Conservation (phyloP, 2,113 vertebrate species). For the Chloroceryle aenea region DNA sequence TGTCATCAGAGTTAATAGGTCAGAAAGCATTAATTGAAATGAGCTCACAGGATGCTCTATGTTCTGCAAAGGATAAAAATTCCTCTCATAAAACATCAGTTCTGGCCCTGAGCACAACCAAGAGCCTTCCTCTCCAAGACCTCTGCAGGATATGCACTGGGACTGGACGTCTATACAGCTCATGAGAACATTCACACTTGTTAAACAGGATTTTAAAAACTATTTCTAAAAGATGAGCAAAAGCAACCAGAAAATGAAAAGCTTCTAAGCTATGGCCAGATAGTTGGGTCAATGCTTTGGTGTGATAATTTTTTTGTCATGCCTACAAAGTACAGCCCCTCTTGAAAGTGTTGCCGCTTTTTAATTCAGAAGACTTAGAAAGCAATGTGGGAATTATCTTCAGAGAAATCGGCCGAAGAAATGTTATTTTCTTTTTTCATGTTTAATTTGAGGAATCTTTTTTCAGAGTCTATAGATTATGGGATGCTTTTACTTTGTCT, state of each 20-base stretch:
- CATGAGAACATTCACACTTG: accelerated
- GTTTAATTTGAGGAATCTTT: background rate
- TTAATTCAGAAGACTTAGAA: background rate
- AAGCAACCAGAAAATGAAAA: background rate
- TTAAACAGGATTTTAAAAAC: background rate
- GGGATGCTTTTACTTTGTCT: background rate
- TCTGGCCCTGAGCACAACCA: background rate
- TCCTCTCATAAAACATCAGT: background rate
- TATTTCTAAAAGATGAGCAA: background rate
- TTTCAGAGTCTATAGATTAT: background rate
- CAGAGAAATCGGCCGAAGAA: background rate
- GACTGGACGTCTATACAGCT: background rate
- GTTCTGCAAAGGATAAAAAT: background rate
- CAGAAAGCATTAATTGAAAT: background rate
- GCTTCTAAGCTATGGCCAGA: background rate
- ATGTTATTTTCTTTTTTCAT: background rate
- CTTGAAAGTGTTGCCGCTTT: background rate
- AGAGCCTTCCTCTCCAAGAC: background rate
- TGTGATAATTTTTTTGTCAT: background rate
- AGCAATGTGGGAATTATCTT: background rate
- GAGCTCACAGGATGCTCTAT: background rate
- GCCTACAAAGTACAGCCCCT: background rate
- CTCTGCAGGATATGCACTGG: background rate
- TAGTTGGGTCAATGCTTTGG: background rate
- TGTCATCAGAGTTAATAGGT: background rate